phyloP scores from a whole-genome alignment of 2,797 vertebrate species.

The Gymnoscopelus braueri region DNA sequence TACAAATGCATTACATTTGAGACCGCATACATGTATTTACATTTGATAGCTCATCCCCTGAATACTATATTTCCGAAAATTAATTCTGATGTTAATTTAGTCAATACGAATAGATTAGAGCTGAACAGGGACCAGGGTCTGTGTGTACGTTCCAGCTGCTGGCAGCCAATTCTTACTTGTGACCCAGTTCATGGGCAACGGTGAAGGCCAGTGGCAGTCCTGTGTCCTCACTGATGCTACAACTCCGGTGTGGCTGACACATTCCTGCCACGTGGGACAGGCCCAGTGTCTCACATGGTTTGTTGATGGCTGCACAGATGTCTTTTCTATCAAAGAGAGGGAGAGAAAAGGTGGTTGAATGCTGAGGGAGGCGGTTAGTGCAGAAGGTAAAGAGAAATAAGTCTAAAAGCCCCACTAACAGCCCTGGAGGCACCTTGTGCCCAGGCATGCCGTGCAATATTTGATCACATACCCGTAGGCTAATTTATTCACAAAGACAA shows the following conservation, averaged over 20 bases:
- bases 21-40: too few species aligned
- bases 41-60: too few species aligned
- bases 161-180: conserved; percentile 86
- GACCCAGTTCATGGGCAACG: conserved; percentile 94
- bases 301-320: conserved; percentile 91
- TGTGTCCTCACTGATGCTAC: conserved; percentile 95
- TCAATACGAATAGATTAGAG: too few species aligned
- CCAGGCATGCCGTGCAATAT: too few species aligned
- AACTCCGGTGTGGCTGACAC: conserved; percentile 95
- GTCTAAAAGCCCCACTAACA: too few species aligned
- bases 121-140: neutral
- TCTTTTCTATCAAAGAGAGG: conserved; percentile 86
- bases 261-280: conserved; percentile 95
- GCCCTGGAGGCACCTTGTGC: too few species aligned
- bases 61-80: too few species aligned
- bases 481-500: too few species aligned
- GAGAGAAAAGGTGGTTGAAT: neutral
- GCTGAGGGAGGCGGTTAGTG: neutral
- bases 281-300: conserved; percentile 95
- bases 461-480: too few species aligned
- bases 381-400: neutral
- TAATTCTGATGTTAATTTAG: too few species aligned
- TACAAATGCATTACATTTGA: too few species aligned
- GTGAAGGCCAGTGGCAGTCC: conserved; percentile 96
- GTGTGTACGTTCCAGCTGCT: neutral